These are phyloP conservation scores for Falcaria lacertinaria DNA, from an alignment of 2,888 invertebrate genomes.

Conservation along the genomic window DNA sequence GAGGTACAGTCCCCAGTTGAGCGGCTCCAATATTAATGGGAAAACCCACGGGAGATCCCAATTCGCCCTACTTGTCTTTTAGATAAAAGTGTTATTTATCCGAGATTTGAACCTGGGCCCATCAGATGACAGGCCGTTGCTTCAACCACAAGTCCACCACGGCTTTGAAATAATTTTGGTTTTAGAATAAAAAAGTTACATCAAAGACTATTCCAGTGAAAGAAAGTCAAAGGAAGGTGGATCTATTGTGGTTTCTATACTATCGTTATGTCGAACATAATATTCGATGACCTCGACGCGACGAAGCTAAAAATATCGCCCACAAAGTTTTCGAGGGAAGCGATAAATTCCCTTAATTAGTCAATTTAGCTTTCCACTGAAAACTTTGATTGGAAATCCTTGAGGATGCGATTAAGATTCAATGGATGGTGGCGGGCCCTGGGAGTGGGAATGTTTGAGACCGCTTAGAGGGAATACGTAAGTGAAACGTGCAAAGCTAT, in stretches of 20 bases:
- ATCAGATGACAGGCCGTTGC: too few species aligned
- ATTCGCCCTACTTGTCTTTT: too few species aligned
- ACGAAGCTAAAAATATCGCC: constrained; percentile 53
- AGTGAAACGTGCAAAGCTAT: constrained; percentile 27
- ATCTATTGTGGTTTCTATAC: constrained; percentile 35
- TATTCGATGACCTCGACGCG: constrained; percentile 52
- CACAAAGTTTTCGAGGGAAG: constrained; percentile 56
- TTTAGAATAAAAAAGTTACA: constrained; percentile 36
- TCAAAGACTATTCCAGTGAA: constrained; percentile 53
- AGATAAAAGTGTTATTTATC: too few species aligned
- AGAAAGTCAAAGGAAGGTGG: constrained; percentile 45
- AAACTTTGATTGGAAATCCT: constrained; percentile 62
- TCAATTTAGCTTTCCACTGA: constrained; percentile 61
- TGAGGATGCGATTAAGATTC: constrained; percentile 44
- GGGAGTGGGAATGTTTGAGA: constrained; percentile 23
- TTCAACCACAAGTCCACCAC: too few species aligned
- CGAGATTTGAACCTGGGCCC: too few species aligned
- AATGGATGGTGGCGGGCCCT: constrained; percentile 20
- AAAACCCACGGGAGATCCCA: too few species aligned
- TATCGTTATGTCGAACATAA: constrained; percentile 46
- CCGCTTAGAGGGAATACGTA: constrained; percentile 25
- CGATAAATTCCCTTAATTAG: constrained; percentile 73
- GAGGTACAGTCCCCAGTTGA: too few species aligned
- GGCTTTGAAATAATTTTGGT: too few species aligned
- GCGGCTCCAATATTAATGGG: too few species aligned